Evolutionary conservation across 2,888 invertebrate species (phyloP), one percentile per base, ranked within the genome.

Genomic region (Morinoia aosen): DNA sequence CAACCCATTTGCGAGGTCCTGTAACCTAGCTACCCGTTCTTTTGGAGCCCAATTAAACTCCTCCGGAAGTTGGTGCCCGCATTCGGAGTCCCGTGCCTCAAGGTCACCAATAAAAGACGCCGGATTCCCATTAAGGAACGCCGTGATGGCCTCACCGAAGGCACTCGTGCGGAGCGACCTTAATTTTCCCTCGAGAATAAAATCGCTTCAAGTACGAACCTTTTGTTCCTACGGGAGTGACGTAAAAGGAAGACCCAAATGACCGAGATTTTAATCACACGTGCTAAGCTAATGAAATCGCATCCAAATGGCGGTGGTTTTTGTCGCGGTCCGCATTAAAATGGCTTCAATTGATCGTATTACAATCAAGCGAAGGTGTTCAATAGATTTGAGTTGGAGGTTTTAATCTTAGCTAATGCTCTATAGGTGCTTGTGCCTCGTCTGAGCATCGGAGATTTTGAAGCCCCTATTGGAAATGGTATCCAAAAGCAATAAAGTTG

Each of bases 141-240:
- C 40, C 90, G 76, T 76, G 33, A 33, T 76, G 76, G 8, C 48
- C 90, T 16, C 4, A 48, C 90, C 39, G 90, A 90, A 90, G 40
- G 90, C 90, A 90, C 40, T 48, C 90, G 90, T 76, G 76, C 76
- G 33, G 76, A 76, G 90, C 90, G 90, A 90, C 90, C 90, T 40
- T 40, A 90, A 48, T 90, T 90, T 90, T 90, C 90, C 90, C 39
- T 39, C 25, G 90, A 7, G 48, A 90, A 90, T 90, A 90, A 90
- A 90, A 90, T 90, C 16, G 40, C 90, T 90, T 48, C 4, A 40
- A 90, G 40, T 14, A 48, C 48, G 14, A 4, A 14, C 90, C 40
- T 90, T 90, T 90, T 90, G 25, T 48, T 90, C 90, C 76, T 76
- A 33, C 76, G 76, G 76, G 76, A 76, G 25, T 10, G 40, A 48